Percentiles rank a stretch among this genome's conserved stretches.
Evolutionary conservation across 2,888 invertebrate species (phyloP).

Genomic region (Eugnorisma glareosa): DNA sequence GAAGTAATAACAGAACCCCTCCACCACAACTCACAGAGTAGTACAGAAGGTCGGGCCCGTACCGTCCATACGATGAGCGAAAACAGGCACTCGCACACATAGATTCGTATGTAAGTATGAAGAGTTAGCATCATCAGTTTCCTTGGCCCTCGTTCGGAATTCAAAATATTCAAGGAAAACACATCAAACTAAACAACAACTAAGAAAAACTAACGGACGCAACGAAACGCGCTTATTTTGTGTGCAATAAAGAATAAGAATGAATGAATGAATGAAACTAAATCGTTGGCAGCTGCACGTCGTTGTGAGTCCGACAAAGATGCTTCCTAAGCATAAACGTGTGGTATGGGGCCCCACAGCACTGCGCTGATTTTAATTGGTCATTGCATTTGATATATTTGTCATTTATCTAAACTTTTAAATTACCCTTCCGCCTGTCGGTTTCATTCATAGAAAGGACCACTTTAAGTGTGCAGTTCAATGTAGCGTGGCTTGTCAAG

Average conservation of each 20-base stretch:
- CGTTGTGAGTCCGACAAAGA: background rate
- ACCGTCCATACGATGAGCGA: background rate
- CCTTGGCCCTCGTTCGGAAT: too few species aligned
- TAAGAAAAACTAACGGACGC: background rate
- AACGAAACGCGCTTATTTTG: too few species aligned
- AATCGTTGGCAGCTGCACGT: background rate
- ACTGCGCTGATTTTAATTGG: too few species aligned
- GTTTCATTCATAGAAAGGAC: too few species aligned
- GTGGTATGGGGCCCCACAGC: background rate
- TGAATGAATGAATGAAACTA: too few species aligned
- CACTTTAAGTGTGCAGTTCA: too few species aligned
- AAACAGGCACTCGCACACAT: background rate
- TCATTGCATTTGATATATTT: background rate
- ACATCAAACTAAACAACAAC: background rate
- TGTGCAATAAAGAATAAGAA: too few species aligned
- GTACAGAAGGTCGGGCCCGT: constrained; percentile 5
- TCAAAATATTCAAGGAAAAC: background rate
- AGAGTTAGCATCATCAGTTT: background rate
- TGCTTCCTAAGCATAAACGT: background rate
- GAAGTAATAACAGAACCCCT: constrained; percentile 58
- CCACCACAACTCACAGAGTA: background rate
- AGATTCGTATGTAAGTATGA: background rate
- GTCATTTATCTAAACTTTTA: background rate
- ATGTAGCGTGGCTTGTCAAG: too few species aligned
- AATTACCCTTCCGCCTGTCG: too few species aligned